Conservation (phyloP, 2,797 vertebrate species). For the Dendrocincla fuliginosa region DNA sequence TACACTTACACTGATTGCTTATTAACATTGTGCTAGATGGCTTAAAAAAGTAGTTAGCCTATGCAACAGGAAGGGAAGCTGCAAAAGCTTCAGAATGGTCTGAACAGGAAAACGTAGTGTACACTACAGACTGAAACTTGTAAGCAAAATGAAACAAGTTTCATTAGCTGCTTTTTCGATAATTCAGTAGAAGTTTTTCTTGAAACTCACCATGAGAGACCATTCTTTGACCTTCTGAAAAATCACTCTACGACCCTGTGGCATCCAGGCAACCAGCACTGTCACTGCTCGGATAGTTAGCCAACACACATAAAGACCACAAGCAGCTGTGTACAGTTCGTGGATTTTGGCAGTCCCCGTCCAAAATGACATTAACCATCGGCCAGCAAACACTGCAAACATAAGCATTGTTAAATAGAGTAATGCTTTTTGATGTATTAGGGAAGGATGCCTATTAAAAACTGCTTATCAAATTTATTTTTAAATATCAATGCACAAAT, state of each 20-base stretch:
- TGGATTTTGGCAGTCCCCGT: constrained; percentile 97
- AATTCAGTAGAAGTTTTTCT: neutral
- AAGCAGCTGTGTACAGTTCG: constrained; percentile 96
- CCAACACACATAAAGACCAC: constrained; percentile 98
- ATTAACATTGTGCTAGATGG: neutral
- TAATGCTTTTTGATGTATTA: neutral
- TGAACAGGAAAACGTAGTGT: neutral
- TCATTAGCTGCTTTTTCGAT: neutral
- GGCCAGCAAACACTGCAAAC: constrained; percentile 94
- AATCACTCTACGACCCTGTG: constrained; percentile 94
- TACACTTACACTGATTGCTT: neutral
- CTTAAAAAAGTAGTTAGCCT: neutral
- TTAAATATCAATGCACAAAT: neutral
- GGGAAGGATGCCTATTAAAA: neutral
- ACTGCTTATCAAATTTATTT: neutral
- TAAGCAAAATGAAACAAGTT: neutral
- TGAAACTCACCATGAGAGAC: constrained; percentile 91
- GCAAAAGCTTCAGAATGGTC: neutral
- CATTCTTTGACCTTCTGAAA: constrained; percentile 96
- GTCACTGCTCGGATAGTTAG: constrained; percentile 93
- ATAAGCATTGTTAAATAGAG: constrained; percentile 54
- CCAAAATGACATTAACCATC: constrained; percentile 99
- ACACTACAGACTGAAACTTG: neutral
- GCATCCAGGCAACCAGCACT: constrained; percentile 96
- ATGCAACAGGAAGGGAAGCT: neutral